phyloP scores from a whole-genome alignment of 2,888 invertebrate species.

The Monochamus alternatus region DNA sequence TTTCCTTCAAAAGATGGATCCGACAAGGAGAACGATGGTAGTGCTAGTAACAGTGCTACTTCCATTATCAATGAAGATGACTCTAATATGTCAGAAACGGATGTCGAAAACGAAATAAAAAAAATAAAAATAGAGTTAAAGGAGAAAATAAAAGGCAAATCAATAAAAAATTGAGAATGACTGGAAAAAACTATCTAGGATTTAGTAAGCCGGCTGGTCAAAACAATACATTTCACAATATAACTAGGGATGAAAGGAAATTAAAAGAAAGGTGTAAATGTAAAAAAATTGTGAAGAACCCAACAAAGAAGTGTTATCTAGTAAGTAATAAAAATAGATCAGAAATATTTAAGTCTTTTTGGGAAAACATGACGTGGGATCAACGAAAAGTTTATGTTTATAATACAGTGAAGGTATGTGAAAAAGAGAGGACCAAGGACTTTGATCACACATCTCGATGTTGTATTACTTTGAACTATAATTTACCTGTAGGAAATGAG shows the following conservation, averaged over 20 bases:
- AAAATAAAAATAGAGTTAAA: background rate
- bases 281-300: background rate
- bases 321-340: background rate
- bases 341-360: background rate
- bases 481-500: background rate
- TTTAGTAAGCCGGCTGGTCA: background rate
- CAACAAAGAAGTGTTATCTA: background rate
- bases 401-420: background rate
- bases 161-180: constrained; percentile 3
- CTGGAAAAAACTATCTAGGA: background rate
- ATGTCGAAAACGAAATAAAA: no score
- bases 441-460: background rate
- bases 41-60: no score
- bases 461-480: background rate
- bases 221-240: constrained; percentile 9
- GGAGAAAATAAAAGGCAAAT: background rate
- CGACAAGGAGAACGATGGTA: no score
- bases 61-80: no score
- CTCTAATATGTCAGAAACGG: no score
- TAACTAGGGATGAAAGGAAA: background rate
- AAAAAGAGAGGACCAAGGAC: background rate
- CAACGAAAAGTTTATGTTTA: constrained; percentile 1
- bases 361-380: background rate
- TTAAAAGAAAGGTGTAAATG: background rate
- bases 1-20: no score